A percentile compares a stretch with the other conserved stretches of the same genome.
Conservation (phyloP, 2,113 vertebrate species). For the Poecile atricapillus region DNA sequence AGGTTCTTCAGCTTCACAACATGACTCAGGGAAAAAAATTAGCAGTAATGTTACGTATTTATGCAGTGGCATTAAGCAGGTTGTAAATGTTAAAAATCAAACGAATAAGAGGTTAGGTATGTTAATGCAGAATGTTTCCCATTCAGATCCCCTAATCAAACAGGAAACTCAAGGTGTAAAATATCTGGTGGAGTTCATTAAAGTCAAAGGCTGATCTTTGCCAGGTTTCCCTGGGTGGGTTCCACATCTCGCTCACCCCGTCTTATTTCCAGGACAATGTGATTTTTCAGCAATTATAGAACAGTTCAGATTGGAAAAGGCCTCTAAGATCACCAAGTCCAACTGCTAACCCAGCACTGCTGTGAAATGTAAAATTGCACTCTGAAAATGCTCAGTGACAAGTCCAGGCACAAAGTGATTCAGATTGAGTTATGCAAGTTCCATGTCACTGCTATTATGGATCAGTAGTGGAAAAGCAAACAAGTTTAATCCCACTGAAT, state of each 20-base stretch:
- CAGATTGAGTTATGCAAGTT: not conserved
- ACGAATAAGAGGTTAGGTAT: not conserved
- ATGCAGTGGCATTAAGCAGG: not conserved
- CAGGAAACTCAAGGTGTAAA: not conserved
- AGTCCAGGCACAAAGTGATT: not conserved
- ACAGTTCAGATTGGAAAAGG: not conserved
- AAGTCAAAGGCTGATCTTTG: not conserved
- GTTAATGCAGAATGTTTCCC: not conserved
- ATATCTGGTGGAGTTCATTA: not conserved
- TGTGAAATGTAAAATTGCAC: not conserved
- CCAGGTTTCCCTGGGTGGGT: not conserved
- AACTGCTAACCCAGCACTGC: not conserved
- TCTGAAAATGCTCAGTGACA: not conserved
- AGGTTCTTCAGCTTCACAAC: not conserved
- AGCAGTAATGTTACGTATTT: not conserved
- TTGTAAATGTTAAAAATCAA: not conserved
- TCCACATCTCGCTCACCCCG: not conserved
- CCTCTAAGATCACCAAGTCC: not conserved
- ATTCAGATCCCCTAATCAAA: not conserved
- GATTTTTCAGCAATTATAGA: not conserved
- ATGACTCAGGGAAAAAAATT: not conserved
- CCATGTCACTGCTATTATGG: not conserved
- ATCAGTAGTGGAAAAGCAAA: not conserved
- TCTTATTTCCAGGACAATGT: not conserved
- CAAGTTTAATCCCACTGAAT: not conserved